Percentiles rank a stretch among this genome's conserved stretches.
Conservation (phyloP, 2,113 vertebrate genomes). For the Capreolus pygargus region DNA sequence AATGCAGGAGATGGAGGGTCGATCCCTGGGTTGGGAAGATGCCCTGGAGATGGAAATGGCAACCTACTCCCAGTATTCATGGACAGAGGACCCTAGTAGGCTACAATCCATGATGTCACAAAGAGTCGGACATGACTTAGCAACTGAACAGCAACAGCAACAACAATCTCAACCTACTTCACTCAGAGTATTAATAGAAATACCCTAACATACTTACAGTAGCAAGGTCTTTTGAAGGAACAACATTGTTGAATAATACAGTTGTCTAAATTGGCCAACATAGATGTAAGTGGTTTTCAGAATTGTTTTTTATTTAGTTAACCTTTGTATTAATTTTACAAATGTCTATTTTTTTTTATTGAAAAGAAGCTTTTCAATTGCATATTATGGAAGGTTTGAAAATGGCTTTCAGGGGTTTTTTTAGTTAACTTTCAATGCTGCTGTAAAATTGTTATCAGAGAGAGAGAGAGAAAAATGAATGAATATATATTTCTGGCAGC, state of each 20-base stretch:
- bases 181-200: background rate
- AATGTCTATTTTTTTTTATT: background rate
- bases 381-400: background rate
- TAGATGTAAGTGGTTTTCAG: background rate
- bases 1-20: background rate
- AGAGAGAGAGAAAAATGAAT: background rate
- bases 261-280: background rate
- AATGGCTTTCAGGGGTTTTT: background rate
- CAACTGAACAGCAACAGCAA: background rate
- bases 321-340: background rate
- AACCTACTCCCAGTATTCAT: background rate
- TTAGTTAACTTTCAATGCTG: background rate
- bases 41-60: background rate
- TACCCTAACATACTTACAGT: background rate
- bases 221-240: background rate
- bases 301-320: background rate
- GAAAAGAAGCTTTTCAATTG: background rate
- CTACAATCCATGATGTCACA: background rate
- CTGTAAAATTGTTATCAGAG: background rate
- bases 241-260: background rate
- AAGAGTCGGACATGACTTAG: background rate
- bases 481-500: background rate
- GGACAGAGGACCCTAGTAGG: background rate
- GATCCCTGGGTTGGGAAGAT: background rate
- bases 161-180: background rate